phyloP scores from a whole-genome alignment of 1,140 invertebrate genomes.

The Radopholus similis region DNA sequence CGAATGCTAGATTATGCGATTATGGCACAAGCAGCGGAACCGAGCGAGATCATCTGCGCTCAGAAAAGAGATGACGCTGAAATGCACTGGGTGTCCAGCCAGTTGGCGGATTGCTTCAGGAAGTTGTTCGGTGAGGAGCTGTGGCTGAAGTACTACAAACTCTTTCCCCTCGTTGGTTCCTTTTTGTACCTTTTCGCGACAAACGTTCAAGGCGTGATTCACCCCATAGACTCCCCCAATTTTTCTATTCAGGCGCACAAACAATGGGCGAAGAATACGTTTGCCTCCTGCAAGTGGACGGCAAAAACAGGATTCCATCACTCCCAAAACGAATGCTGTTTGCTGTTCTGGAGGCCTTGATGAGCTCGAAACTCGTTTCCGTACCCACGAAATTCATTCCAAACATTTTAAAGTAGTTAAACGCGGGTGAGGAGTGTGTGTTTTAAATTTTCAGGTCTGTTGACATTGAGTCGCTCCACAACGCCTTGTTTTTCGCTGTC shows the following conservation, averaged over 20 bases:
- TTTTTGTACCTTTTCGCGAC: constrained; percentile 41
- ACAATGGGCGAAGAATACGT: constrained; percentile 56
- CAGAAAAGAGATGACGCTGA: too few relatives aligned
- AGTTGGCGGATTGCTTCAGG: too few relatives aligned
- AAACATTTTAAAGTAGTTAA: neutral
- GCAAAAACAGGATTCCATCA: neutral
- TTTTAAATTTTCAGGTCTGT: constrained; percentile 11
- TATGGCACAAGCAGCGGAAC: too few relatives aligned
- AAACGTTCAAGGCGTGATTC: constrained; percentile 34
- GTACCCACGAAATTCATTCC: constrained; percentile 14
- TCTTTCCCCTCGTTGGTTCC: too few relatives aligned
- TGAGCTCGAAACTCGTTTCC: constrained; percentile 10
- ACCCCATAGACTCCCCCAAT: neutral
- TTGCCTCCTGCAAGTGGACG: constrained; percentile 40
- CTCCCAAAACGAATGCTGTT: constrained; percentile 23
- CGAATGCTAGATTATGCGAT: too few relatives aligned
- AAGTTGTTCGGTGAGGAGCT: too few relatives aligned
- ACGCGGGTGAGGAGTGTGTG: too few relatives aligned
- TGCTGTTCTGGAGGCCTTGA: constrained; percentile 25
- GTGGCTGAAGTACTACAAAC: too few relatives aligned
- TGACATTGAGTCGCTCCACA: constrained; percentile 9
- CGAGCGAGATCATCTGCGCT: too few relatives aligned
- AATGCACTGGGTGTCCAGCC: too few relatives aligned
- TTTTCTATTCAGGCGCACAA: constrained; percentile 36
- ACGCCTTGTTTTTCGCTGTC: constrained; percentile 30